Base-by-base conservation (phyloP, 2,888 invertebrate genomes). In the Tipula lateralis region DNA sequence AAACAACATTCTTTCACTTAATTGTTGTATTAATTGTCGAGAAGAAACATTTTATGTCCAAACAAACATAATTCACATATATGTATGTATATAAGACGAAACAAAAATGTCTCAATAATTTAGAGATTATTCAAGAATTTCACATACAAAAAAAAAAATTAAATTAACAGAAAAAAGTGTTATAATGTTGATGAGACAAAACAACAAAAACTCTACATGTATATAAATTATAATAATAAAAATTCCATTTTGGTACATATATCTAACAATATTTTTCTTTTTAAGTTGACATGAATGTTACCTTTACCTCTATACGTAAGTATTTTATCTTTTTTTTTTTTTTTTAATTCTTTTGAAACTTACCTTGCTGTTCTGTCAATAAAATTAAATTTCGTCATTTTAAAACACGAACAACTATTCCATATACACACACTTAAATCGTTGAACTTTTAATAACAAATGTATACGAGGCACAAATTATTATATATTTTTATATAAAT, bases 31-130 rank as follows among this genome's bases (percentile, higher is more conserved):
- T 82, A 82, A 82, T 82, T 50, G 50, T 50, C 6, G 29, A 29
- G 29, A 82, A 30, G 66, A 66, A 82, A 29, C 30, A 82, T 30
- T 82, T 82, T 82, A n/a, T 13, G 30, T 30, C 13, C 29, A 16
- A 82, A 82, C 82, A 82, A 82, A 82, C 82, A 82, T 82, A 82
- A 82, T 82, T 82, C 82, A 82, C 82, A 82, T 30, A 80, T 29
- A 80, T 5, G 29, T 29, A 80, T n/a, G n/a, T n/a, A 29, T 80
- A 30, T 30, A 82, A 30, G 29, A 66, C 24, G 44, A 50, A 16
- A 24, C 19, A 66, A 24, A 66, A 66, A 66, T 66, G 66, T 66
- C 66, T 66, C 44, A 50, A 50, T 50, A 50, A 50, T 50, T 66
- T n/a, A 24, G 66, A 50, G 66, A 66, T 66, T 66, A 24, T 19